Conservation (phyloP, 2,797 vertebrate genomes). For the Pantherophis alleghaniensis region DNA sequence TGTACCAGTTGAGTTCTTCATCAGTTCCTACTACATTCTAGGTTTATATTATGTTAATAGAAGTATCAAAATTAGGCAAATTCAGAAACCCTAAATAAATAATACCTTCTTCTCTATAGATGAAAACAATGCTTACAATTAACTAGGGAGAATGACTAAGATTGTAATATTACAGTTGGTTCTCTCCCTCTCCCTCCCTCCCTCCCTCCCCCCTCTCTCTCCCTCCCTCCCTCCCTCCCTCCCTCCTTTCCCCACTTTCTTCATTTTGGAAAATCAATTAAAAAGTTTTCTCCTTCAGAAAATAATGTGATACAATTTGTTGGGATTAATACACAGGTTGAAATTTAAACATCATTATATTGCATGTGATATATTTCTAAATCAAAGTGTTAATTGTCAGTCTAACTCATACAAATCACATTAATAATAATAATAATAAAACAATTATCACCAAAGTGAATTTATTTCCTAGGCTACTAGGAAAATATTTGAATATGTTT, state of each 20-base stretch:
- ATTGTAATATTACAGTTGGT: not conserved
- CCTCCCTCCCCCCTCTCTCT: not conserved
- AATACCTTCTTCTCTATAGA: not conserved
- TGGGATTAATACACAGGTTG: not conserved
- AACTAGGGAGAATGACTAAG: not conserved
- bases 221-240: not conserved
- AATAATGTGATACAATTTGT: not conserved
- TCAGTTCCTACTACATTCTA: not conserved
- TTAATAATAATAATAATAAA: not conserved
- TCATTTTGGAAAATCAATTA: not conserved
- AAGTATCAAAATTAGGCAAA: not conserved
- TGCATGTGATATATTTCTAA: not conserved
- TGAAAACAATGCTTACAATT: not conserved
- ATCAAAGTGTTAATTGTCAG: not conserved
- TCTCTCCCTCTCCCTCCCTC: not conserved
- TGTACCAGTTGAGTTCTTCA: not conserved
- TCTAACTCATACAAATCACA: not conserved
- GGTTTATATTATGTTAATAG: not conserved
- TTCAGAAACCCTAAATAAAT: not conserved
- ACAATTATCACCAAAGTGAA: not conserved
- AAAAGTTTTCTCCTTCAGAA: not conserved
- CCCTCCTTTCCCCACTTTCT: fast-evolving
- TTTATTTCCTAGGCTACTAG: not conserved
- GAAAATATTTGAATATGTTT: not conserved
- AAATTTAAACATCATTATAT: not conserved